Base-by-base conservation (phyloP, 2,113 vertebrate species). In the Phyllopteryx taeniolatus region DNA sequence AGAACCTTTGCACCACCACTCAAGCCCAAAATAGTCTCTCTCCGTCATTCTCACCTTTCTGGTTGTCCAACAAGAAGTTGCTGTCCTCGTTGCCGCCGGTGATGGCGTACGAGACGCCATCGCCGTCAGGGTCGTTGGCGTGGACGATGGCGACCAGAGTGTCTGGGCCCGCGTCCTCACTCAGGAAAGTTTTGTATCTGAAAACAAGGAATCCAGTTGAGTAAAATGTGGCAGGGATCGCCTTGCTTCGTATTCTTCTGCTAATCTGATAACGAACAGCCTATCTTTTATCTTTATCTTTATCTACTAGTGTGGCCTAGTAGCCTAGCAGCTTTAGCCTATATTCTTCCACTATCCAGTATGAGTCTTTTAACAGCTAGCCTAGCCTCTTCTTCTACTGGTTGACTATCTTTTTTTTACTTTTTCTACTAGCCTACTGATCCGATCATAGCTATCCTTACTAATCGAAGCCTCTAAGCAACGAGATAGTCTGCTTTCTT, bases 131-230 rank as follows among this genome's bases (percentile, higher is more conserved):
- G 87, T 96, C 95, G 47, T 95, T 93, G 56, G 95, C 95, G 65
- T 93, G 90, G 68, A 97, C 91, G 13, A 94, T 91, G 72, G 94
- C 95, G 57, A 96, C 96, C 80, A 97, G 91, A 0, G 93, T 94
- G 74, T 94, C 91, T 0, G 96, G 95, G 35, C 95, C 95, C 5
- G 96, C 96, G 13, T 97, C 96, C 76, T 97, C 96, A 0, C 94
- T 95, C 56, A 97, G 90, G 82, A 97, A 96, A 1, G 95, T 95
- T 80, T 93, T 94, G 81, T 97, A 96, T 2, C 95, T 97, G 88
- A 22, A 59, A 15, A 39, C 39, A 35, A 43, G 14, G 35, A 39
- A 10, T 56, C 8, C 20, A 47, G 5, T 31, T 2, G 64, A 31
- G 64, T 27, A 12, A 8, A 46, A 66, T 17, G 11, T 8, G 19